Evolutionary conservation across 2,797 vertebrate species (phyloP).

Genomic region (Eptatretus atami): DNA sequence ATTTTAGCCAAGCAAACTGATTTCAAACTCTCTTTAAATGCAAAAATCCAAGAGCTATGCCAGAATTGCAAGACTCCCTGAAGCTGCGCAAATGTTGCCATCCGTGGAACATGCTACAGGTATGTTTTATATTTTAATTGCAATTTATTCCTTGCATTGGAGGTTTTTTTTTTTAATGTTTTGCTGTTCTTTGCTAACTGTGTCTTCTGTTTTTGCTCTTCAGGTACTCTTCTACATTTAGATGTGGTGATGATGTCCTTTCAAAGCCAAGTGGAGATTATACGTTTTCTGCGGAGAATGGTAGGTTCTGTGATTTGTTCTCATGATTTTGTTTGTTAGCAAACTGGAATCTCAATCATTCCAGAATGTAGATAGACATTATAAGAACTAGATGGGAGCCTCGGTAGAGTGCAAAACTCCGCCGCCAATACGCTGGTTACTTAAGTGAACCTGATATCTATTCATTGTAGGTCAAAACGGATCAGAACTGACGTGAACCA

Average conservation of each 20-base stretch:
- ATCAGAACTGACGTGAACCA: no score
- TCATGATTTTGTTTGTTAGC: not conserved
- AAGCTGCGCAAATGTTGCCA: constrained; percentile 34
- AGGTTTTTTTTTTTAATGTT: not conserved
- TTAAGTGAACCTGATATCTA: no score
- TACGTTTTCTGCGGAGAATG: constrained; percentile 61
- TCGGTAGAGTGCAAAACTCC: no score
- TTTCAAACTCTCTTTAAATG: no score
- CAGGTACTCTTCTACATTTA: constrained; percentile 40
- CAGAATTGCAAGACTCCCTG: constrained; percentile 51
- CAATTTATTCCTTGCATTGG: not conserved
- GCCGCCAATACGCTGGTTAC: no score
- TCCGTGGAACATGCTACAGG: constrained; percentile 56
- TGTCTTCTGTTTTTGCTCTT: constrained; percentile 6
- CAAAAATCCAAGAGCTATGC: constrained; percentile 34
- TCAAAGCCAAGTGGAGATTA: constrained; percentile 52
- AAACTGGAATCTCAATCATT: no score
- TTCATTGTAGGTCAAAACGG: no score
- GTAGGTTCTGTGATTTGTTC: constrained; percentile 15
- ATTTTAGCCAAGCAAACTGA: no score
- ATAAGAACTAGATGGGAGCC: no score
- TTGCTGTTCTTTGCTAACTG: not conserved
- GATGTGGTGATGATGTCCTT: constrained; percentile 26
- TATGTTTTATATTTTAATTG: constrained; percentile 14
- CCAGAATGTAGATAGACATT: no score